Percentiles rank a stretch among this genome's conserved stretches.
phyloP scores from a whole-genome alignment of 2,888 invertebrate species.

The Cephus pygmeus region DNA sequence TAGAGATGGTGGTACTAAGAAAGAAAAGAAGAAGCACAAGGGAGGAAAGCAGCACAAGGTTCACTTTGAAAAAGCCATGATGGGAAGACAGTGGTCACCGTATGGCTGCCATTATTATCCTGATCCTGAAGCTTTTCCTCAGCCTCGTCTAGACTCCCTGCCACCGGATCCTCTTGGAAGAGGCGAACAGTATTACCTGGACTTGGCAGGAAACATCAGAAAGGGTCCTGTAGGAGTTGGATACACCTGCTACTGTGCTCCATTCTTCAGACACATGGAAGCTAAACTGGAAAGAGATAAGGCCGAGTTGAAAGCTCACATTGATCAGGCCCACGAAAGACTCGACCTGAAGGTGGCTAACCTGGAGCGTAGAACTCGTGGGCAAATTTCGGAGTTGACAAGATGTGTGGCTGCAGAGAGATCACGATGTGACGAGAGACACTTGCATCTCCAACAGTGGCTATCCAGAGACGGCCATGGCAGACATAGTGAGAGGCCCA shows the following conservation, averaged over 20 bases:
- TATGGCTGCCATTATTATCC: slow-evolving; percentile 94
- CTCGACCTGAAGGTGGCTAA: slow-evolving; percentile 85
- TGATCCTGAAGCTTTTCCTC: slow-evolving; percentile 85
- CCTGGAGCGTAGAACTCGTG: slow-evolving; percentile 79
- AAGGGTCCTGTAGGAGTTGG: slow-evolving; percentile 96
- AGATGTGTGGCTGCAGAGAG: slow-evolving; percentile 75
- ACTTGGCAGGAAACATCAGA: slow-evolving; percentile 93
- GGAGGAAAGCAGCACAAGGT: slow-evolving; percentile 67
- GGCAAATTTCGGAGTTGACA: slow-evolving; percentile 77
- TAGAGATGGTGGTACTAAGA: slow-evolving; percentile 64
- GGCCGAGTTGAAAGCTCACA: slow-evolving; percentile 80
- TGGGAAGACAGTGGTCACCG: slow-evolving; percentile 79
- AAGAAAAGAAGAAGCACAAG: slow-evolving; percentile 60
- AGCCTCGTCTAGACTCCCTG: slow-evolving; percentile 85
- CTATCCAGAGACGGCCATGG: slow-evolving; percentile 74
- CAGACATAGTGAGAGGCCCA: slow-evolving; percentile 70
- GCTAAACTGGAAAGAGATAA: slow-evolving; percentile 84
- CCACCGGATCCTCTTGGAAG: slow-evolving; percentile 86
- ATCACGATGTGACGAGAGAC: slow-evolving; percentile 73
- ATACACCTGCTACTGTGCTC: slow-evolving; percentile 92
- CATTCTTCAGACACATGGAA: slow-evolving; percentile 89
- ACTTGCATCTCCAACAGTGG: slow-evolving; percentile 78
- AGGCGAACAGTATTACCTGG: slow-evolving; percentile 94
- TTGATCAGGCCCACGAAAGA: slow-evolving; percentile 82
- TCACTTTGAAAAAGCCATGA: slow-evolving; percentile 67